Evolutionary conservation across 2,888 invertebrate genomes (phyloP), one percentile per base, ranked within the genome.

Genomic region (Rhamnusium bicolor): DNA sequence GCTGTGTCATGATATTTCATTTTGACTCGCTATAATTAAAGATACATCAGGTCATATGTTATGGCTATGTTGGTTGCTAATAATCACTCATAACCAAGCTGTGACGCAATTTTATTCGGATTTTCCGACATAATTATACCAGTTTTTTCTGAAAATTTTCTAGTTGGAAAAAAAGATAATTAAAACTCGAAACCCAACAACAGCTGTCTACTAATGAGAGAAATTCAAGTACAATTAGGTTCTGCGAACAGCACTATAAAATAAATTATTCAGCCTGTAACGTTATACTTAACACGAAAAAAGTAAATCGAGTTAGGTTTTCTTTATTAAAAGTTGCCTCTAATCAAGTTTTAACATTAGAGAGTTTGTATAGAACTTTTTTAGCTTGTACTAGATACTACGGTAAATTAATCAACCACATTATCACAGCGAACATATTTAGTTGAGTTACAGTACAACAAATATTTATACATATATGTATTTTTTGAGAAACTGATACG

Each of bases 91-190:
- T 53, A 32, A 29, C 65, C 19, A 29, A 19, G 53, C 65, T 65
- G 65, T n/a, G 65, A n/a, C 53, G 65, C 65, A 27, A 65, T 65
- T 65, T 65, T 19, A 65, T 65, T 65, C 21, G 65, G 65, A 65
- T 65, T 65, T 53, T n/a, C 53, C 51, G 40, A 53, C 53, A 65
- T 65, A 65, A 65, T 65, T 65, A 54, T 65, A 29, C 18, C 65
- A 18, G 18, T 29, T 53, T 53, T 51, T 53, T 63, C 18, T 29
- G 27, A 27, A 27, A 65, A 65, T 65, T 65, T 19, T 53, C 65
- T 51, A 19, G 16, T 53, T 12, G 53, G 32, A 18, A 65, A 65
- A 65, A 65, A 65, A n/a, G 32, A 32, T 51, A 65, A 53, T 53
- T 32, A 53, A 53, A 65, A 27, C 53, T 65, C 16, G 27, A 65